Conservation (phyloP, 2,113 vertebrate genomes). For the Willisornis vidua region DNA sequence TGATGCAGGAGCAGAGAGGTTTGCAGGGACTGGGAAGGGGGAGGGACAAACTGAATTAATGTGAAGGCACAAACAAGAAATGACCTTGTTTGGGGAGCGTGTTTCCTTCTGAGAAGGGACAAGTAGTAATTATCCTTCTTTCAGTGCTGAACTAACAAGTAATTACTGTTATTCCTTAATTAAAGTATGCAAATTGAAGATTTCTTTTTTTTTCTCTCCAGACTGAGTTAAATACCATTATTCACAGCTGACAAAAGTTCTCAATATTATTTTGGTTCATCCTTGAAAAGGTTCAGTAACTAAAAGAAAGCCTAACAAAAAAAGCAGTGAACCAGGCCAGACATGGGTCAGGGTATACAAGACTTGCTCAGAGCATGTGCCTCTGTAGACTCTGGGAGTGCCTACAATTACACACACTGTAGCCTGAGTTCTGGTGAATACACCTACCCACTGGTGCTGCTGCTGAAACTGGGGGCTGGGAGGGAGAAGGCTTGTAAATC, state of each 20-base stretch:
- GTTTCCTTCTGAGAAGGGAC: constrained; percentile 59
- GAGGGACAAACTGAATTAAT: constrained; percentile 57
- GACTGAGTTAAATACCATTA: constrained; percentile 28
- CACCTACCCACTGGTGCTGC: background rate
- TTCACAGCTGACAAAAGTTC: constrained; percentile 37
- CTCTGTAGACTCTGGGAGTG: background rate
- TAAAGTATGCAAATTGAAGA: constrained; percentile 44
- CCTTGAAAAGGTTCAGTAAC: constrained; percentile 22
- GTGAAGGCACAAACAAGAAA: constrained; percentile 55
- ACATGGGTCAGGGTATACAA: background rate
- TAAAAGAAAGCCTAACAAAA: background rate
- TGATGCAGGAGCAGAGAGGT: constrained; percentile 22
- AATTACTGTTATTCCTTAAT: constrained; percentile 66
- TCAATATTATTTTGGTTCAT: constrained; percentile 26
- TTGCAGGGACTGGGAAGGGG: background rate
- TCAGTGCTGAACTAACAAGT: constrained; percentile 55
- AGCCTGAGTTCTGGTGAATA: background rate
- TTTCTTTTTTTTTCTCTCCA: background rate
- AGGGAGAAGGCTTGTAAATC: background rate
- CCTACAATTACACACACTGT: background rate
- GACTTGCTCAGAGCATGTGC: background rate
- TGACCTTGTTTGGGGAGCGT: constrained; percentile 50
- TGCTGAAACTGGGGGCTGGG: background rate
- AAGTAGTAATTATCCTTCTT: constrained; percentile 71
- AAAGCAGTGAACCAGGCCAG: constrained; percentile 4